Conservation (phyloP, 23 tunicate species). For the Halocynthia roretzi region DNA sequence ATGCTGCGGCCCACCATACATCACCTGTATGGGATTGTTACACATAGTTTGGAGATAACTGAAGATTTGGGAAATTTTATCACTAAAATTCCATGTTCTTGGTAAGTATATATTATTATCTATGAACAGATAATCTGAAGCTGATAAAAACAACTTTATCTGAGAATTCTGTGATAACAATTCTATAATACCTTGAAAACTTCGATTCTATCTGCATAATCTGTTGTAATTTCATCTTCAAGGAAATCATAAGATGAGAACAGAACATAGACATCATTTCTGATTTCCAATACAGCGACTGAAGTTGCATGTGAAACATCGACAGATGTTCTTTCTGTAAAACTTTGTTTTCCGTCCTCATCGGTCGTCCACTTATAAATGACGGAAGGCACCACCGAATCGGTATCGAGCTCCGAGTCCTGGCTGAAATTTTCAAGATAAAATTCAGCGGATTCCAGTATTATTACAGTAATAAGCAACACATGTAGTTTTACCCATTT, state of each 20-base stretch:
- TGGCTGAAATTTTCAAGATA: conserved; percentile 22
- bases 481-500: conserved; percentile 39
- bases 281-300: conserved; percentile 21
- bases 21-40: neutral
- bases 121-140: neutral
- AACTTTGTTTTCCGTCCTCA: conserved; percentile 12
- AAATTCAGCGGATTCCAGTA: too few relatives aligned
- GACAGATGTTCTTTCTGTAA: conserved; percentile 24
- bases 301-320: conserved; percentile 46
- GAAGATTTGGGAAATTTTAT: neutral
- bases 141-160: neutral
- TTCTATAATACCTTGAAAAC: conserved; percentile 33
- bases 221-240: neutral
- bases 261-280: conserved; percentile 17
- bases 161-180: neutral
- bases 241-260: conserved; percentile 10
- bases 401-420: conserved; percentile 37
- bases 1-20: conserved; percentile 7
- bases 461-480: neutral
- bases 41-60: neutral
- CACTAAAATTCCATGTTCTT: neutral
- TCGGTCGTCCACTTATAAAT: conserved; percentile 49
- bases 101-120: too few relatives aligned
- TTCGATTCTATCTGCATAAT: conserved; percentile 14
- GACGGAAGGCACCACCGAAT: conserved; percentile 37